A percentile compares a stretch with the other conserved stretches of the same genome.
These are phyloP conservation scores for Oreocharis arfaki DNA, from an alignment of 2,113 vertebrate genomes.

Conservation along the genomic window DNA sequence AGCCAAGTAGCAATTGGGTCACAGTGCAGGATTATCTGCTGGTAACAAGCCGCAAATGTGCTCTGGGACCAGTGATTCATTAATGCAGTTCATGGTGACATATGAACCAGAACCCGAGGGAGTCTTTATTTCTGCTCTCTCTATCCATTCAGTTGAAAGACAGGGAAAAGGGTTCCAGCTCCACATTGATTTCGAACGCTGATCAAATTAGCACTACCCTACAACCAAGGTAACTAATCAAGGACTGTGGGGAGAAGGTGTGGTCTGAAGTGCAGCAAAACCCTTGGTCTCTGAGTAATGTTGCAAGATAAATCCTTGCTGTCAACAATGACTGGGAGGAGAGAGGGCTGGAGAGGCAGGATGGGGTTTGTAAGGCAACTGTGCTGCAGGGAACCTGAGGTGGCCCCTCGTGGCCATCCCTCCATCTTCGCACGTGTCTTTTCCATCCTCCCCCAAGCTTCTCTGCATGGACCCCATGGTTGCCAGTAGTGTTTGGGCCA, in stretches of 20 bases:
- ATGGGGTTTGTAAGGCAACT: not conserved
- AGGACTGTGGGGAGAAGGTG: not conserved
- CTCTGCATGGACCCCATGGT: rapidly evolving
- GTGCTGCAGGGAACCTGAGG: not conserved
- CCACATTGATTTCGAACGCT: not conserved
- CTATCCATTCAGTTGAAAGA: constrained; percentile 52
- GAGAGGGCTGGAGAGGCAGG: not conserved
- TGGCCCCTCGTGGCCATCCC: not conserved
- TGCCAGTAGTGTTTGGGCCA: not conserved
- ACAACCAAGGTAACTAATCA: constrained; percentile 28
- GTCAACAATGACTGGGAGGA: not conserved
- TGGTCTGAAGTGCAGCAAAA: not conserved
- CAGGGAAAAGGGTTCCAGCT: constrained; percentile 39
- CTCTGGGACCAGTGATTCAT: constrained; percentile 67
- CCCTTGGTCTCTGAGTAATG: not conserved
- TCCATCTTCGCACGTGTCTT: rapidly evolving
- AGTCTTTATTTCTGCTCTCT: constrained; percentile 63
- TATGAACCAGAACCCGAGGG: constrained; percentile 63
- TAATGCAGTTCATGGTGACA: constrained; percentile 65
- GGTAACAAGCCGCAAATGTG: constrained; percentile 59
- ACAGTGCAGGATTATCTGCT: constrained; percentile 63
- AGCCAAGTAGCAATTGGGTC: constrained; percentile 65
- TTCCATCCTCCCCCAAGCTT: not conserved
- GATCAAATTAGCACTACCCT: constrained; percentile 18
- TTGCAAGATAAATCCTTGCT: not conserved